Conservation (phyloP, 2,797 vertebrate species). For the Allobates femoralis region DNA sequence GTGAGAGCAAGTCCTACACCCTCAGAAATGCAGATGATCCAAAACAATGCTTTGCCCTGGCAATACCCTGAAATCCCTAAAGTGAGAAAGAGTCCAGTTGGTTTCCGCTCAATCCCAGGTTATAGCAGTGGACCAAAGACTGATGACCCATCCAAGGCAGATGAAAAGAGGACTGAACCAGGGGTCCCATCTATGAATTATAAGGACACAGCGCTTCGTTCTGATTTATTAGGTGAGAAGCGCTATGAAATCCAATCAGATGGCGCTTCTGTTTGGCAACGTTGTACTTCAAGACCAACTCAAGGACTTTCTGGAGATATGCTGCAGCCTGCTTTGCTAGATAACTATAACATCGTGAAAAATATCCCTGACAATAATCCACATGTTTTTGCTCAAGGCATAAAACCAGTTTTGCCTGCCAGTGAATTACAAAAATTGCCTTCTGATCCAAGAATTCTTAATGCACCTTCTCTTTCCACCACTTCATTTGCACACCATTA, state of each 20-base stretch:
- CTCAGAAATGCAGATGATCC: constrained; percentile 72
- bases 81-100: constrained; percentile 51
- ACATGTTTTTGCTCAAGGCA: constrained; percentile 70
- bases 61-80: constrained; percentile 16
- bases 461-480: constrained; percentile 72
- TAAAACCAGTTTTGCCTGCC: constrained; percentile 69
- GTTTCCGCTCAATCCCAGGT: constrained; percentile 48
- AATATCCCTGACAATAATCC: constrained; percentile 64
- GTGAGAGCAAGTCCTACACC: constrained; percentile 86
- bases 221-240: constrained; percentile 47
- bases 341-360: constrained; percentile 69
- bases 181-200: not conserved
- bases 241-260: constrained; percentile 26
- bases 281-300: constrained; percentile 51
- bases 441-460: constrained; percentile 74
- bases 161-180: not conserved
- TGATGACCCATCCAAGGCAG: constrained; percentile 44
- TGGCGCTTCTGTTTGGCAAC: constrained; percentile 24
- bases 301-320: constrained; percentile 56
- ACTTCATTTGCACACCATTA: constrained; percentile 80
- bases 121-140: constrained; percentile 43
- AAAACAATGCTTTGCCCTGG: constrained; percentile 49
- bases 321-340: constrained; percentile 48
- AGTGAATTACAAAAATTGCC: constrained; percentile 68
- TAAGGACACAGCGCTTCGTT: constrained; percentile 32